These are phyloP conservation scores for Neotragus moschatus DNA, from an alignment of 2,113 vertebrate species.

Conservation along the genomic window DNA sequence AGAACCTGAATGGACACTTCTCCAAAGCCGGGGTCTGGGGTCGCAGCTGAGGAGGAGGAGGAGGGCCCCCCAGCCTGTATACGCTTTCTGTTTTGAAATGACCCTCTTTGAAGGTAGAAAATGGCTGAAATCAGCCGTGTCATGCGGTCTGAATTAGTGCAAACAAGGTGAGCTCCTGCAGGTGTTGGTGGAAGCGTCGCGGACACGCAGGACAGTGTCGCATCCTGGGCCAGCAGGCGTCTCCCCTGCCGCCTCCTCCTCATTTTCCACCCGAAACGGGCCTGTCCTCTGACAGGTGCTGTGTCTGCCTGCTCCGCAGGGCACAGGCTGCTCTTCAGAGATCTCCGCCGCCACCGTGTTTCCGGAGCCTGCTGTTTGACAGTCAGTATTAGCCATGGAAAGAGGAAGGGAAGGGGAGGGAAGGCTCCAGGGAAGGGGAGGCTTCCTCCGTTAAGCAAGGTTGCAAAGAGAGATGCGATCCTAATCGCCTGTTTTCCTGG, in stretches of 20 bases:
- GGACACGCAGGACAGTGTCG: rapidly evolving
- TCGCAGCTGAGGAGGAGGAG: too few species aligned
- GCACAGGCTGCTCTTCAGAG: not conserved
- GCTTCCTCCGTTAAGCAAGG: not conserved
- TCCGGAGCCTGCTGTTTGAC: not conserved
- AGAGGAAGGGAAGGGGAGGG: not conserved
- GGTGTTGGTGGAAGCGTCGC: rapidly evolving
- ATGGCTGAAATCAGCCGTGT: not conserved
- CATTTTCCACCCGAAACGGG: not conserved
- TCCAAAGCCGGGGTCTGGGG: not conserved
- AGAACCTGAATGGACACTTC: not conserved
- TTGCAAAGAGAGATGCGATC: not conserved
- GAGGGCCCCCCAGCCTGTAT: not conserved
- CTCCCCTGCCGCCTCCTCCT: not conserved
- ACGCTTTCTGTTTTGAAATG: not conserved
- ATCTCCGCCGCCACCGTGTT: rapidly evolving
- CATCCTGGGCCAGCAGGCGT: not conserved
- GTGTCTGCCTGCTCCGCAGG: not conserved
- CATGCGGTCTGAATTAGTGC: too few species aligned
- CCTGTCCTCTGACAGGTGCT: not conserved
- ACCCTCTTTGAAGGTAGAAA: not conserved
- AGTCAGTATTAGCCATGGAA: too few species aligned
- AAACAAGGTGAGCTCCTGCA: too few species aligned
- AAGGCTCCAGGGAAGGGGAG: not conserved
- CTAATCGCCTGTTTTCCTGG: not conserved